Evolutionary conservation across 2,888 invertebrate species (phyloP).

Genomic region (Tryphoninae sp.): DNA sequence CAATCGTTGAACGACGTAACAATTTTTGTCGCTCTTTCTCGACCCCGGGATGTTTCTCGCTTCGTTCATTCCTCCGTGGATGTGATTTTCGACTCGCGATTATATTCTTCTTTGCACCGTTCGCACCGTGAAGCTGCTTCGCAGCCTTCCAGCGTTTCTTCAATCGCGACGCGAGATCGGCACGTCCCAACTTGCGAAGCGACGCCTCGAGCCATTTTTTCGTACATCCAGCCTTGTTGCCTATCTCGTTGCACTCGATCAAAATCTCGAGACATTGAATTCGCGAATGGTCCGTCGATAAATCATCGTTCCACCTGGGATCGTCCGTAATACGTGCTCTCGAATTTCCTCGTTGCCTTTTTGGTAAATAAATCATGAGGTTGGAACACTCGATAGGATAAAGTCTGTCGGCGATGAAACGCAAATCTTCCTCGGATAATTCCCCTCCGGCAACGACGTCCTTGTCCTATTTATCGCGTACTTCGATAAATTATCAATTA

Average conservation of each 20-base stretch:
- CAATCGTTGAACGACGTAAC: slow-evolving; percentile 36
- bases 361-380: slow-evolving; percentile 48
- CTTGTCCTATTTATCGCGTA: slow-evolving; percentile 12
- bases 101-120: slow-evolving; percentile 12
- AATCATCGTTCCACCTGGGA: slow-evolving; percentile 24
- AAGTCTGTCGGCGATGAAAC: slow-evolving; percentile 57
- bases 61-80: slow-evolving; percentile 5
- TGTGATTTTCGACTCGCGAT: slow-evolving; percentile 14
- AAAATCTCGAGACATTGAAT: slow-evolving; percentile 53
- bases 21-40: slow-evolving; percentile 9
- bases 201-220: slow-evolving; percentile 47
- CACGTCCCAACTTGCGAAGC: slow-evolving; percentile 56
- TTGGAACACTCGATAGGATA: slow-evolving; percentile 60
- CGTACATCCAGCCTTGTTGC: slow-evolving; percentile 46
- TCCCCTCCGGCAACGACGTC: slow-evolving; percentile 42
- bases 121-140: neutral
- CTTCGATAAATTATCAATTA: neutral
- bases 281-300: slow-evolving; percentile 19
- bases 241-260: slow-evolving; percentile 57
- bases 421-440: slow-evolving; percentile 58
- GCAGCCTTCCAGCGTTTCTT: slow-evolving; percentile 47
- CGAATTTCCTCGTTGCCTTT: neutral
- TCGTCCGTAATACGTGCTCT: slow-evolving; percentile 6
- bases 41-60: neutral
- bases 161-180: slow-evolving; percentile 50